These are phyloP conservation scores for Myopa tessellatipennis DNA, from an alignment of 2,888 invertebrate species.

Conservation along the genomic window DNA sequence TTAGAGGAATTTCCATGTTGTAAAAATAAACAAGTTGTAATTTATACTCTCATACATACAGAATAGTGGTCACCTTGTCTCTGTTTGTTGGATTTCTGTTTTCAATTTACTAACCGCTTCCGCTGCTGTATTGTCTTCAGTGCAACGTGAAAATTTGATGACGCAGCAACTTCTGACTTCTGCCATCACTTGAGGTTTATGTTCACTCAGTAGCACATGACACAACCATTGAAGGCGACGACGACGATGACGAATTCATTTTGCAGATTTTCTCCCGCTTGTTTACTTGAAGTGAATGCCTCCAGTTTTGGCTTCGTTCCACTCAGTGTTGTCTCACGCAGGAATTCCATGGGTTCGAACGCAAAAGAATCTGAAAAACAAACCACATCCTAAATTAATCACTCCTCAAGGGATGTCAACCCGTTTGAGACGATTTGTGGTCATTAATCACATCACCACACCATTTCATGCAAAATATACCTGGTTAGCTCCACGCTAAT, in stretches of 20 bases:
- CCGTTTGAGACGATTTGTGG: not conserved
- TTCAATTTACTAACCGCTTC: too few species aligned
- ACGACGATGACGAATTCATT: not conserved
- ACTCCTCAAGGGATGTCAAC: not conserved
- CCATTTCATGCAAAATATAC: too few species aligned
- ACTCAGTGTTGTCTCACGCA: not conserved
- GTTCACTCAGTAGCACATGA: constrained; percentile 48
- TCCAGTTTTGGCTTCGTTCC: constrained; percentile 3
- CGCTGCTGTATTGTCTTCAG: constrained; percentile 58
- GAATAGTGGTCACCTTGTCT: too few species aligned
- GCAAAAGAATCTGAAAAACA: not conserved
- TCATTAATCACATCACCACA: not conserved
- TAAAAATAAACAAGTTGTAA: too few species aligned
- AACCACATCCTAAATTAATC: not conserved
- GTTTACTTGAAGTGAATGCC: not conserved
- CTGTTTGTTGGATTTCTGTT: too few species aligned
- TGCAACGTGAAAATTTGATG: constrained; percentile 20
- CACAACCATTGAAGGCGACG: too few species aligned
- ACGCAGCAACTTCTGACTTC: constrained; percentile 24
- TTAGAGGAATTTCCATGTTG: too few species aligned
- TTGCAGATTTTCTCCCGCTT: not conserved
- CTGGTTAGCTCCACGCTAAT: too few species aligned
- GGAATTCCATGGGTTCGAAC: not conserved
- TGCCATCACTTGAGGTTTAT: constrained; percentile 19
- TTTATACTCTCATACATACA: too few species aligned